Evolutionary conservation across 2,113 vertebrate genomes (phyloP).

Genomic region (Catagonus wagneri): DNA sequence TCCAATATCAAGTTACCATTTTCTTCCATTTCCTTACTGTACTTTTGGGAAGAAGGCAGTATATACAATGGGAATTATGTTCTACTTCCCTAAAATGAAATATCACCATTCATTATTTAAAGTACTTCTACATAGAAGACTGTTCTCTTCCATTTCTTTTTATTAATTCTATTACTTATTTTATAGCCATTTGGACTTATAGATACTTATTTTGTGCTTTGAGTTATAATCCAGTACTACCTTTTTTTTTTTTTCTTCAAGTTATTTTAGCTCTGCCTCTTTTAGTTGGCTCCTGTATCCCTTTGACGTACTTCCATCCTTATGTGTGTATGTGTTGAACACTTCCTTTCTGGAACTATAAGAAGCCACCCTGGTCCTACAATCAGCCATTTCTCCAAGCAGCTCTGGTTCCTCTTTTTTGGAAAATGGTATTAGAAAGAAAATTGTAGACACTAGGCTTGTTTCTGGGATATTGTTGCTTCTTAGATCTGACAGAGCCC

Average conservation of each 20-base stretch:
- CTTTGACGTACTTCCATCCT: background rate
- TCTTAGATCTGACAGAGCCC: background rate
- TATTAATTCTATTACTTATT: background rate
- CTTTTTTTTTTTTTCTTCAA: background rate
- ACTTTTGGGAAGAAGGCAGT: background rate
- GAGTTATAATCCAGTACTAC: background rate
- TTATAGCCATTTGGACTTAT: background rate
- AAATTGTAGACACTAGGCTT: background rate
- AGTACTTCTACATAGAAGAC: background rate
- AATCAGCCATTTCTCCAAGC: background rate
- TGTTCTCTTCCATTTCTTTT: background rate
- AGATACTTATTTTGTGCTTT: background rate
- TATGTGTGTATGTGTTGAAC: background rate
- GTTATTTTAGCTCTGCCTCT: background rate
- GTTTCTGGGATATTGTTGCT: background rate
- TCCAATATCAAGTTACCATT: background rate
- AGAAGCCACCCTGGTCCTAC: background rate
- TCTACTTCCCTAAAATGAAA: background rate
- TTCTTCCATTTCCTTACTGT: background rate
- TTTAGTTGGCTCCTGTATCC: background rate
- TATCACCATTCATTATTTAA: background rate
- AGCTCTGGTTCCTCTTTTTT: background rate
- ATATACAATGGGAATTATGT: fast-evolving
- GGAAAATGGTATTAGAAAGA: background rate
- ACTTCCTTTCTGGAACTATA: background rate